Conservation (phyloP, 2,797 vertebrate genomes). For the Cryptoblepharus egeriae region DNA sequence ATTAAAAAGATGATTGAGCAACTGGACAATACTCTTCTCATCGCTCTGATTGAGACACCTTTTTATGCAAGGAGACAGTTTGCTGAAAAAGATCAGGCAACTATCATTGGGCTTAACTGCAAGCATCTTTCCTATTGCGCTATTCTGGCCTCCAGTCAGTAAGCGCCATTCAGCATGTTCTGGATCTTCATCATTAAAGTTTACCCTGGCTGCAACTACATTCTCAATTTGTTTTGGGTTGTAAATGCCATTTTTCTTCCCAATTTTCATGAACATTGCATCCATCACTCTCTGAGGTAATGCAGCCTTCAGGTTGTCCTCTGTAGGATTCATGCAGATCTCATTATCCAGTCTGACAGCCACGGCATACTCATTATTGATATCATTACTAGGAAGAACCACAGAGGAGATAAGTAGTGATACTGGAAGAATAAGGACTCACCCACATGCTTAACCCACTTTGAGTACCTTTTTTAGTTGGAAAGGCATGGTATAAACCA, state of each 20-base stretch:
- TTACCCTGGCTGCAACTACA: neutral
- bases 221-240: neutral
- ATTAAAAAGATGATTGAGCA: neutral
- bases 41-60: neutral
- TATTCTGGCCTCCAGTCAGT: neutral
- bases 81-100: conserved; percentile 6
- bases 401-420: neutral
- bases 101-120: neutral
- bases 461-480: too few species aligned
- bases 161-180: neutral
- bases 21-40: neutral
- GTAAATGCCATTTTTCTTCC: neutral
- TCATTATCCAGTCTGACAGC: neutral
- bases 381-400: neutral
- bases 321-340: neutral
- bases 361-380: neutral
- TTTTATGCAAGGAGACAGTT: neutral
- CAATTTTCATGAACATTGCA: neutral
- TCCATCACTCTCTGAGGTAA: neutral
- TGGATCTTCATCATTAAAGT: too few species aligned
- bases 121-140: neutral
- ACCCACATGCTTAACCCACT: too few species aligned
- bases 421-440: neutral
- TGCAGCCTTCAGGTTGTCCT: neutral
- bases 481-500: too few species aligned